Conservation (phyloP, 1,140 invertebrate species). For the Ceratosolen fusciceps region DNA sequence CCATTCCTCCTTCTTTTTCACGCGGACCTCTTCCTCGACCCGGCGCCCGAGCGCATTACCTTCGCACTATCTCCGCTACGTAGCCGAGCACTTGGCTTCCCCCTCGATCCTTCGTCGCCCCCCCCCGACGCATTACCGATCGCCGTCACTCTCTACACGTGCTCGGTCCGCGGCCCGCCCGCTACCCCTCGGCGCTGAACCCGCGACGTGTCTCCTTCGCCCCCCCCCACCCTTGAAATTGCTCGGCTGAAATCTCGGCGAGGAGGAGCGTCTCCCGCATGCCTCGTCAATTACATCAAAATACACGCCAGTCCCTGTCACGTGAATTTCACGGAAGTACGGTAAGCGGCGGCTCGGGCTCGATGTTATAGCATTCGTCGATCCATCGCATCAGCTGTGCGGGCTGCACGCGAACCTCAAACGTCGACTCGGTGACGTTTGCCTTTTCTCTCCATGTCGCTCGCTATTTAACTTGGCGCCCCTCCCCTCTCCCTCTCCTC, state of each 20-base stretch:
- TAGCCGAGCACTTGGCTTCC: no score
- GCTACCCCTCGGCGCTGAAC: not conserved
- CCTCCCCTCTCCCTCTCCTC: not conserved
- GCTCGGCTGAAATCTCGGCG: not conserved
- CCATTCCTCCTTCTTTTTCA: no score
- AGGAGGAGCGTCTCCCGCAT: not conserved
- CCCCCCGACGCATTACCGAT: no score
- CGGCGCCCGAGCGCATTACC: no score
- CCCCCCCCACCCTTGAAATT: no score
- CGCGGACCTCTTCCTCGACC: no score
- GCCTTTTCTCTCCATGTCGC: not conserved
- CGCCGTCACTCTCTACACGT: no score
- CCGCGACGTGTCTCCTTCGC: not conserved
- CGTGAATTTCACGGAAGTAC: not conserved
- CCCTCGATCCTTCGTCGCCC: no score
- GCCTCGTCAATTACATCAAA: not conserved
- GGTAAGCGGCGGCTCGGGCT: no score
- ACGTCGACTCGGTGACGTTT: not conserved
- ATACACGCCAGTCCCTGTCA: conserved; percentile 6
- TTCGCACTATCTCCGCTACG: no score
- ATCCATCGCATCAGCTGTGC: not conserved
- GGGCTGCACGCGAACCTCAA: not conserved
- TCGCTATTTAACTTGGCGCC: no score
- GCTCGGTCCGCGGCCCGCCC: no score
- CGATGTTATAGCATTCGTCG: not conserved